phyloP scores from a whole-genome alignment of 2,113 vertebrate genomes.

The Limnothrissa miodon region DNA sequence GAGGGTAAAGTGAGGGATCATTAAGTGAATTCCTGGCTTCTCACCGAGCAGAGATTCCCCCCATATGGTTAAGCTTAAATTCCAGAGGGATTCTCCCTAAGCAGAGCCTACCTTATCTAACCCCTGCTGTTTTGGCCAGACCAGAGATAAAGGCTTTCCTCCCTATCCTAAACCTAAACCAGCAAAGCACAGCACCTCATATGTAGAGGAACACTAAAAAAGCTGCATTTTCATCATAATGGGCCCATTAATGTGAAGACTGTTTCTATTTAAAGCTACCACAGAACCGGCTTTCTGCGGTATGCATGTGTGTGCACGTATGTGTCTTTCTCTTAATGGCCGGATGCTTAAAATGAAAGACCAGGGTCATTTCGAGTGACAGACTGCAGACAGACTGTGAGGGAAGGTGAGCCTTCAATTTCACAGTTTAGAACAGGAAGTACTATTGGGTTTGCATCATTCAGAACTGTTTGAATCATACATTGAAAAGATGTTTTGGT shows the following conservation, averaged over 20 bases:
- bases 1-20: slow-evolving; percentile 18
- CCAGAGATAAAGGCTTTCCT: slow-evolving; percentile 44
- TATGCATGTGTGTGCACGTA: not conserved
- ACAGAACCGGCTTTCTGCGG: not conserved
- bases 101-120: slow-evolving; percentile 63
- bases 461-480: not conserved
- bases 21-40: slow-evolving; percentile 47
- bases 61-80: slow-evolving; percentile 55
- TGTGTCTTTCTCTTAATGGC: slow-evolving; percentile 1
- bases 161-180: not conserved
- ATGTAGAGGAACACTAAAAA: not conserved
- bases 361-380: not conserved
- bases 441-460: not conserved
- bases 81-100: slow-evolving; percentile 55
- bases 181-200: not conserved
- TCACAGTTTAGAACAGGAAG: not conserved
- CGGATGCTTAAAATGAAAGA: not conserved
- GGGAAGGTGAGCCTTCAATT: not conserved
- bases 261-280: not conserved
- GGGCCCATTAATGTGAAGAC: not conserved
- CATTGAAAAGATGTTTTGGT: not conserved
- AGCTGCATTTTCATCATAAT: slow-evolving; percentile 10
- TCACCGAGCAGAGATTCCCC: slow-evolving; percentile 36
- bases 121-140: slow-evolving; percentile 54
- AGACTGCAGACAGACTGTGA: not conserved